Evolutionary conservation across 2,888 invertebrate species (phyloP), one percentile per base, ranked within the genome.

Genomic region (Pandemis corylana): DNA sequence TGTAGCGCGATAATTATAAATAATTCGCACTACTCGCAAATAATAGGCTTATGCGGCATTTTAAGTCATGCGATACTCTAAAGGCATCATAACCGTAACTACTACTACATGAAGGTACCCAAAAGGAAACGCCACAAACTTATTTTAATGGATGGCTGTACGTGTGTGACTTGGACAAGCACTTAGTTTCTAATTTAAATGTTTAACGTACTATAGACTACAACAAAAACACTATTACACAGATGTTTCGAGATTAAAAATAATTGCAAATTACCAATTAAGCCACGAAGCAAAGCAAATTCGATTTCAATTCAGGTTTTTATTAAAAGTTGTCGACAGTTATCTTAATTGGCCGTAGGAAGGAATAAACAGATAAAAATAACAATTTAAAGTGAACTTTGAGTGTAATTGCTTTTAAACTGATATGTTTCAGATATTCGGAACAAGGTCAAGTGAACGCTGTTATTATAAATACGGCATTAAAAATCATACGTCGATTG

Each of bases 1-100:
- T 78, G 76, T 28, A 28, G 59, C n/a, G 73, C 66, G 78, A 72
- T 80, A 79, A 79, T 79, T 78, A 71, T 59, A 42, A 69, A 76
- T 78, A 76, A 80, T 80, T 76, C 72, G 73, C 69, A 69, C 74
- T 20, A 46, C 28, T 36, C 42, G n/a, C 62, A 65, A 49, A 68
- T 41, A 56, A 42, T 12, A 56, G 62, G 44, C 13, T 49, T 49
- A 41, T 42, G 13, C 12, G 56, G 28, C 44, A 66, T 51, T 68
- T 46, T 53, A 41, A n/a, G 46, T 20, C 28, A 66, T 12, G 36
- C 20, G 49, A 41, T 61, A 65, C 4, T 59, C 4, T 53, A 56
- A 28, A 51, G 41, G 28, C 4, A 36, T 36, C 28, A 13, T 20
- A 10, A 59, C 59, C 7, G 28, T 59, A 28, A 12, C 10, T 12